Conservation (phyloP, 2,797 vertebrate genomes). For the Leptatherina wallacei region DNA sequence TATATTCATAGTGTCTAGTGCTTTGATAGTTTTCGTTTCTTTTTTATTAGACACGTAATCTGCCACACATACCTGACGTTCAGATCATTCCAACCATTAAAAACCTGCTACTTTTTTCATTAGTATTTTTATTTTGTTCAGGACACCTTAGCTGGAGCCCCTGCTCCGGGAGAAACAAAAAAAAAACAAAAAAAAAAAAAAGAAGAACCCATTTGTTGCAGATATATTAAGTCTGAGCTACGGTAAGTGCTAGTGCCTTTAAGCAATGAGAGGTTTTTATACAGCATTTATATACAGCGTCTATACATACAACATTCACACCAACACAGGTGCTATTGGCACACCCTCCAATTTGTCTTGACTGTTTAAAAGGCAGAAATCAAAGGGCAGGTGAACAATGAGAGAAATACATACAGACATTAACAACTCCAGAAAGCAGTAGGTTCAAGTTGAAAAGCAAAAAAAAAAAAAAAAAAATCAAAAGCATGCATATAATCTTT, state of each 20-base stretch:
- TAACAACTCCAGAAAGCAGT: constrained; percentile 71
- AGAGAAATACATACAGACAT: constrained; percentile 63
- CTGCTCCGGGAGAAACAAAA: constrained; percentile 51
- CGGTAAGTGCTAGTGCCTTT: constrained; percentile 84
- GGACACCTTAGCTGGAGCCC: constrained; percentile 78
- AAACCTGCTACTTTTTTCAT: constrained; percentile 74
- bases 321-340: constrained; percentile 72
- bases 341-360: constrained; percentile 60
- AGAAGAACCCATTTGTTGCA: constrained; percentile 80
- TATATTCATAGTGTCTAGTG: too few species aligned
- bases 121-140: constrained; percentile 81
- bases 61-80: background rate
- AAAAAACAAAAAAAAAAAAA: constrained; percentile 6
- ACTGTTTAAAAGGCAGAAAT: constrained; percentile 49
- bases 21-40: too few species aligned
- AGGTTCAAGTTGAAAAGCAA: constrained; percentile 64
- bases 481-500: constrained; percentile 84
- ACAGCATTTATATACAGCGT: constrained; percentile 90
- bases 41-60: too few species aligned
- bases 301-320: constrained; percentile 87
- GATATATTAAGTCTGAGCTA: constrained; percentile 85
- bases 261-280: constrained; percentile 84
- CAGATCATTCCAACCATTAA: constrained; percentile 64
- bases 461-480: constrained; percentile 31
- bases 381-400: constrained; percentile 41